These are phyloP conservation scores for Rhynchotus rufescens DNA, from an alignment of 2,797 vertebrate species.

Conservation along the genomic window DNA sequence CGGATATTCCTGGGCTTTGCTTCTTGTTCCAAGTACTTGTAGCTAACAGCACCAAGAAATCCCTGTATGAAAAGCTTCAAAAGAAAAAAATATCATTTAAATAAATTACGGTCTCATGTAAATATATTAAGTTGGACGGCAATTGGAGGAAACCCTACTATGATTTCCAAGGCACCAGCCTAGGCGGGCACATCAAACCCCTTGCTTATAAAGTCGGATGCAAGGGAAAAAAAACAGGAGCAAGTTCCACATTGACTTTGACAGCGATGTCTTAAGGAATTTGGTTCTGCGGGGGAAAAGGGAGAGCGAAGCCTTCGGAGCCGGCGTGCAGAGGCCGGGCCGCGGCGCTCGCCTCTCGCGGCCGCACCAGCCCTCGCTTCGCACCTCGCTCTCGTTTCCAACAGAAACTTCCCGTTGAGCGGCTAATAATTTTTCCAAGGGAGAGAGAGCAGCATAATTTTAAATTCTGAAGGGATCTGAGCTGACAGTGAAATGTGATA, in stretches of 20 bases:
- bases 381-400: neutral
- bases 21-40: neutral
- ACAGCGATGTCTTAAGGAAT: neutral
- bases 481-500: neutral
- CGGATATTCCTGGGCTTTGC: neutral
- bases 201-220: neutral
- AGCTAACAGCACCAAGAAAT: conserved; percentile 4
- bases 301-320: neutral
- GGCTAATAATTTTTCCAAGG: neutral
- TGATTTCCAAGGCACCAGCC: neutral
- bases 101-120: neutral
- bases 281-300: neutral
- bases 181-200: neutral
- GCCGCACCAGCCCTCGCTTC: neutral
- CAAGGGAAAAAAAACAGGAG: neutral
- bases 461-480: neutral
- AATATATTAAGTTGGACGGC: neutral
- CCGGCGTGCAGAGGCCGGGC: neutral
- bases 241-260: accelerated
- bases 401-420: accelerated
- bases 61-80: neutral
- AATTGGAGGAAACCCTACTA: neutral
- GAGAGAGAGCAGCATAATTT: neutral
- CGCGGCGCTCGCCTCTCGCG: neutral
- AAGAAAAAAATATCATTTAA: neutral